Conservation (phyloP, 2,113 vertebrate species). For the Thermophis baileyi region DNA sequence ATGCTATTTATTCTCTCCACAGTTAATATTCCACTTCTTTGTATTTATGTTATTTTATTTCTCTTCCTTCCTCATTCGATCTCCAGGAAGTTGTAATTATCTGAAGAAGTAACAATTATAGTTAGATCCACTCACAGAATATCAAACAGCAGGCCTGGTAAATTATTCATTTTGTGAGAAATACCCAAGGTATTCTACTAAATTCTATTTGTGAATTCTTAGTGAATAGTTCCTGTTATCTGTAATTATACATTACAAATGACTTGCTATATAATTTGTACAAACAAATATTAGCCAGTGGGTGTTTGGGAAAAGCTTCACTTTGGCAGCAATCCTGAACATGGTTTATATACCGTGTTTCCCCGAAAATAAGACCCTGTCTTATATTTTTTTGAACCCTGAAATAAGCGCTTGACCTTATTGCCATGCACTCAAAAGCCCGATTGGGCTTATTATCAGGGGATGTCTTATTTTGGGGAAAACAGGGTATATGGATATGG, state of each 20-base stretch:
- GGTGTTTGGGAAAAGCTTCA: neutral
- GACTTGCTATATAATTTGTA: conserved; percentile 20
- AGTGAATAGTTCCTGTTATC: conserved; percentile 5
- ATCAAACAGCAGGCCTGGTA: conserved; percentile 10
- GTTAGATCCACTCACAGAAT: neutral
- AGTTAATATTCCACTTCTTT: neutral
- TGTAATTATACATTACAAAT: conserved; percentile 26
- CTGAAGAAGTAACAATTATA: neutral
- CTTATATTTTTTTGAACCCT: too few species aligned
- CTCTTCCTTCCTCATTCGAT: neutral
- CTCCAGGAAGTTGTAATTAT: neutral
- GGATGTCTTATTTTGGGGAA: too few species aligned
- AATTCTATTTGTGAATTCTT: conserved; percentile 21
- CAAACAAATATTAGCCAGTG: conserved; percentile 25
- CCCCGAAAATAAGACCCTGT: too few species aligned
- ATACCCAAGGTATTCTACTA: conserved; percentile 11
- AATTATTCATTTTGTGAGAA: conserved; percentile 24
- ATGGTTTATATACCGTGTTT: neutral
- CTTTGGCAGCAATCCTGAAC: neutral
- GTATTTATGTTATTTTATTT: neutral
- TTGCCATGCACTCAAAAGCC: too few species aligned
- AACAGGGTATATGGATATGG: too few species aligned
- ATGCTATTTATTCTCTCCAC: neutral
- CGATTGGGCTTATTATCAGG: too few species aligned
- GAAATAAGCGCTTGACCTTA: too few species aligned